These are phyloP conservation scores for Xenopus borealis DNA, from an alignment of 2,113 vertebrate genomes.

Conservation along the genomic window DNA sequence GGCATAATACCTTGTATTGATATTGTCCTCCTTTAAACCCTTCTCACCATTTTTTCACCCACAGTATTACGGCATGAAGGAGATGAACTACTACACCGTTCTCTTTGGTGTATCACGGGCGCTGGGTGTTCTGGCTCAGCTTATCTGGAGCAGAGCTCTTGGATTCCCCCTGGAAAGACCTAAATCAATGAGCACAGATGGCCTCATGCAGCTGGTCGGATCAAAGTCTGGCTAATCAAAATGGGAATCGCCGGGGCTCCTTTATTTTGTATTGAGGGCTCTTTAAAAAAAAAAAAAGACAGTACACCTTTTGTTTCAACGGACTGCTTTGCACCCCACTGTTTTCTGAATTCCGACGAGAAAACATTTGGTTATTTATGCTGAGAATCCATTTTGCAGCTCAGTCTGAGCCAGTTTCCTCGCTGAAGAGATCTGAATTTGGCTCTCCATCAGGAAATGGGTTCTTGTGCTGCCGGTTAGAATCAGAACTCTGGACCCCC, in stretches of 20 bases:
- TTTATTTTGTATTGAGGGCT: constrained; percentile 41
- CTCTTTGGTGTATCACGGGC: constrained; percentile 93
- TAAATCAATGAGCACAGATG: constrained; percentile 95
- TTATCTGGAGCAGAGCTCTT: constrained; percentile 91
- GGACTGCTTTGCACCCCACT: constrained; percentile 55
- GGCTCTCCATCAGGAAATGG: constrained; percentile 23
- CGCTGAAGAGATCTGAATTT: constrained; percentile 11
- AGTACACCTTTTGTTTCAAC: constrained; percentile 62
- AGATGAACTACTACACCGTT: constrained; percentile 98
- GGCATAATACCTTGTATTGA: not conserved
- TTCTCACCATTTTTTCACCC: not conserved
- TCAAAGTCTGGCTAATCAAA: constrained; percentile 75
- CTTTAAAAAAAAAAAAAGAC: constrained; percentile 62
- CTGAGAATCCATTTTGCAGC: constrained; percentile 41
- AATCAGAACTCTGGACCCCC: constrained; percentile 8
- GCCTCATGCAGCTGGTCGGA: constrained; percentile 85
- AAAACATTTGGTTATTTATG: constrained; percentile 58
- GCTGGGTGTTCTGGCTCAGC: constrained; percentile 86
- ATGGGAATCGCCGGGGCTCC: constrained; percentile 33
- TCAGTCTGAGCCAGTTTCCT: constrained; percentile 19
- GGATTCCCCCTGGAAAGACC: constrained; percentile 93
- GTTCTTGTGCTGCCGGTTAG: constrained; percentile 28
- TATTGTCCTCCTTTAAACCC: not conserved
- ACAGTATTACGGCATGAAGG: constrained; percentile 93
- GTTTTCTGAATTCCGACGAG: constrained; percentile 57